These are phyloP conservation scores for Desmodus rotundus DNA, from an alignment of 2,113 vertebrate species.

Conservation along the genomic window DNA sequence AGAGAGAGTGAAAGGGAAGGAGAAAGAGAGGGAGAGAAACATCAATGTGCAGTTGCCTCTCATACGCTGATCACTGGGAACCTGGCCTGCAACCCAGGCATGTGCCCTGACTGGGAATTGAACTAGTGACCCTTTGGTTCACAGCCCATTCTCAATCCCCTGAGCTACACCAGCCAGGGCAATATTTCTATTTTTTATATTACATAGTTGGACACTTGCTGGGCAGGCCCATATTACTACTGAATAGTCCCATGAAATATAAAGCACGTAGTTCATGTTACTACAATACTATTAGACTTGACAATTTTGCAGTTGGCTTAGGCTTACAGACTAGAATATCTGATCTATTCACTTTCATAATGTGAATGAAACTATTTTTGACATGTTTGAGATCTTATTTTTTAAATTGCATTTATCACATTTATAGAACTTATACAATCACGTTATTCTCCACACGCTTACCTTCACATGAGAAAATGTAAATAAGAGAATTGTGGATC, in stretches of 20 bases:
- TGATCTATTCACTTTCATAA: not conserved
- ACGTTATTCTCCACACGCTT: not conserved
- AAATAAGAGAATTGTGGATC: not conserved
- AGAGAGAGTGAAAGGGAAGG: no score
- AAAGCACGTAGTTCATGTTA: not conserved
- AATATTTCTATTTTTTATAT: no score
- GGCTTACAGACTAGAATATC: not conserved
- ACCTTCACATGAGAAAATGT: not conserved
- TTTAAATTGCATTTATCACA: not conserved
- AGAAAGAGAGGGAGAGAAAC: no score
- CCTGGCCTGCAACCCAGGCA: no score
- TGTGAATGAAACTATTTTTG: not conserved
- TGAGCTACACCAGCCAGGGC: no score
- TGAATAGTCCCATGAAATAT: not conserved
- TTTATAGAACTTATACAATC: not conserved
- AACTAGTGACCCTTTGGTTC: no score
- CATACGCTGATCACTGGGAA: no score
- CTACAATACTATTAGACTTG: not conserved
- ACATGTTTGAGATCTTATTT: not conserved
- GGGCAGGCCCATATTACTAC: not conserved
- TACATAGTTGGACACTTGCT: no score
- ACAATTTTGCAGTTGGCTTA: not conserved
- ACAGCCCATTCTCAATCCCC: no score
- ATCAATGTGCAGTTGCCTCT: no score
- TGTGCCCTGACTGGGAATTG: no score